Evolutionary conservation across 2,797 vertebrate genomes (phyloP), one percentile per base, ranked within the genome.

Genomic region (Smutsia gigantea): DNA sequence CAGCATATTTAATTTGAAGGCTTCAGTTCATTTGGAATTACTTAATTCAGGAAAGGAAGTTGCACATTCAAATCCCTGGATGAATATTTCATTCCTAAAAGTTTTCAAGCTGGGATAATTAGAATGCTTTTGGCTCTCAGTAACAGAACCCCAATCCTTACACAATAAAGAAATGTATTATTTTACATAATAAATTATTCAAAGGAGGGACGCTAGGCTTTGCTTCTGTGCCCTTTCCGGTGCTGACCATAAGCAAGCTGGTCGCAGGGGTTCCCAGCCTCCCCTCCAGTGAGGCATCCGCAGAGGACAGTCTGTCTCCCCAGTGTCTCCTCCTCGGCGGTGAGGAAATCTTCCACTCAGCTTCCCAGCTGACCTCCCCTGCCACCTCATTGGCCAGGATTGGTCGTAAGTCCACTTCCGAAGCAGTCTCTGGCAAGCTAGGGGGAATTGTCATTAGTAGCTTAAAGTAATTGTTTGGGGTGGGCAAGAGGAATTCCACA

Each of bases 71-170:
- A 12, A 34, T 96, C 23, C 68, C 12, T 74, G 6, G 9, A 91
- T 96, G 89, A 79, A 78, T 57, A 87, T 74, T 59, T 79, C 82
- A 10, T 72, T 64, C 86, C 87, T 66, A 83, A 9, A 93, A 69
- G 72, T 90, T 93, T 79, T 90, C 53, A 61, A 88, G 21, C 9
- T 37, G 39, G 27, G 55, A 42, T 39, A 13, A 14, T 39, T 64
- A 61, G 29, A 49, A 57, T 79, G 68, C 49, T 57, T 82, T 91
- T 31, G 63, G 46, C 61, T 93, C 55, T 49, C 18, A 79, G 17
- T 21, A 51, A 86, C 8, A 61, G 82, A 71, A 46, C 15, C 31
- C 55, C 90, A 77, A 46, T 21, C 55, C 78, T 83, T 81, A 63
- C 53, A 39, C 2, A 17, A 34, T 39, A 69, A 83, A 90, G 87